A percentile compares a stretch with the other conserved stretches of the same genome.
These are phyloP conservation scores for Fragum fragum DNA, from an alignment of 2,888 invertebrate species.

Conservation along the genomic window DNA sequence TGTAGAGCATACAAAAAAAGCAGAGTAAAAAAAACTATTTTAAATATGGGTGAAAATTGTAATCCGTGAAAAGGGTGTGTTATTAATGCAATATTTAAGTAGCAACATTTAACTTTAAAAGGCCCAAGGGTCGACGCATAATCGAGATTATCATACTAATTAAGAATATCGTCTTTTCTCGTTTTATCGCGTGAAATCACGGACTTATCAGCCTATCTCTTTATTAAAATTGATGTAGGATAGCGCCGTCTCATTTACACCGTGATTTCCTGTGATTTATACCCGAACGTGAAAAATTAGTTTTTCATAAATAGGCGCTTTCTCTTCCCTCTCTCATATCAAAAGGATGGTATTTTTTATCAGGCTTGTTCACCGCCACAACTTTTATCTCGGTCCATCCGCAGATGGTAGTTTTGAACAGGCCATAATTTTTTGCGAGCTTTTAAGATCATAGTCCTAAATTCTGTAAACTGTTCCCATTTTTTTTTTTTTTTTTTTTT, in stretches of 20 bases:
- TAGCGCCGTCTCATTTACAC: conserved; percentile 11
- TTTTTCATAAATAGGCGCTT: neutral
- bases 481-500: too few relatives aligned
- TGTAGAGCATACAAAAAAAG: too few relatives aligned
- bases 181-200: conserved; percentile 16
- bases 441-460: too few relatives aligned
- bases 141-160: conserved; percentile 28
- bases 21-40: too few relatives aligned
- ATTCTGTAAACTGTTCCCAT: too few relatives aligned
- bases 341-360: neutral
- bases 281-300: conserved; percentile 3
- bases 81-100: conserved; percentile 1
- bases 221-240: conserved; percentile 13
- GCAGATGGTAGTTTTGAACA: neutral
- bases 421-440: neutral
- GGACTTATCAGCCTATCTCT: conserved; percentile 24
- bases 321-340: neutral
- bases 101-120: neutral
- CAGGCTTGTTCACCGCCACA: neutral
- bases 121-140: conserved; percentile 15
- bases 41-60: neutral
- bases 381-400: neutral
- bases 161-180: conserved; percentile 27
- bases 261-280: conserved; percentile 9
- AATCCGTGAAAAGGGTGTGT: neutral